phyloP scores from a whole-genome alignment of 1,140 invertebrate species.

The Mizuhopecten yessoensis region DNA sequence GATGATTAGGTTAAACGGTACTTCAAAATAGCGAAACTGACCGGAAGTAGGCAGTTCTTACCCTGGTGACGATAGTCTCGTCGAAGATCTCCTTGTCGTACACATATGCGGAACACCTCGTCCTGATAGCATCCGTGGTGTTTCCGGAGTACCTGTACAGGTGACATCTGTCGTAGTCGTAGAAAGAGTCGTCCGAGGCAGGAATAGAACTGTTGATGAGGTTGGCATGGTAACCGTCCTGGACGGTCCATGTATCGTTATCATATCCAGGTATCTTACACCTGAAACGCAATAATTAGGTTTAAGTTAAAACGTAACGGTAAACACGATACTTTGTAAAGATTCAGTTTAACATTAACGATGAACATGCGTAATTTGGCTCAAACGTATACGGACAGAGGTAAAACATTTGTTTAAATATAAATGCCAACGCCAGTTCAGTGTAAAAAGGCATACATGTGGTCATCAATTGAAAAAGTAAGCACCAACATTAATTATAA shows the following conservation, averaged over 20 bases:
- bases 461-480: too few relatives aligned
- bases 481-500: too few relatives aligned
- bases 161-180: conserved; percentile 63
- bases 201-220: conserved; percentile 65
- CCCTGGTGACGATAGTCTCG: conserved; percentile 64
- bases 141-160: conserved; percentile 35
- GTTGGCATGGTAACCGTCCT: conserved; percentile 58
- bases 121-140: not conserved
- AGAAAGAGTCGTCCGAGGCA: conserved; percentile 37
- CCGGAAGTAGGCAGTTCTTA: conserved; percentile 36
- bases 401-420: too few relatives aligned
- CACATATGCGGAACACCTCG: conserved; percentile 65
- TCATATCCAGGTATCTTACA: conserved; percentile 55
- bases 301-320: not conserved
- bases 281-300: conserved; percentile 36
- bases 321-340: too few relatives aligned
- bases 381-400: too few relatives aligned
- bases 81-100: conserved; percentile 65
- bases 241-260: conserved; percentile 63
- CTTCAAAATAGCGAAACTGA: too few relatives aligned
- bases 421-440: too few relatives aligned
- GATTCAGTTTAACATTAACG: too few relatives aligned
- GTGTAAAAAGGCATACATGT: too few relatives aligned
- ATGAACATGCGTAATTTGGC: too few relatives aligned
- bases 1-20: too few relatives aligned